These are phyloP conservation scores for Apocrypta bakeri DNA, from an alignment of 1,140 invertebrate genomes.

Conservation along the genomic window DNA sequence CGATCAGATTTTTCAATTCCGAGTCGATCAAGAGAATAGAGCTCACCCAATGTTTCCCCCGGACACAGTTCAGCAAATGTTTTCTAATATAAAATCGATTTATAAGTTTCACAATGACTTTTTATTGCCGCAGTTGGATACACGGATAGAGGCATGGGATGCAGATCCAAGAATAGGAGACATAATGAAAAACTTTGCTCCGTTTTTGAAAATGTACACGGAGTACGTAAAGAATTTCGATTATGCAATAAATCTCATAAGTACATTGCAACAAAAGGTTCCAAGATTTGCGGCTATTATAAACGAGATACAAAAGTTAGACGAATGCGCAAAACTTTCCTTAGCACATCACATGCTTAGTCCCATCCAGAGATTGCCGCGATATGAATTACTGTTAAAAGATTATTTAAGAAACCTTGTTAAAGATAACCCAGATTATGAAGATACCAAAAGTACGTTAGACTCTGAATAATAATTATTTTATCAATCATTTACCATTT, in stretches of 20 bases:
- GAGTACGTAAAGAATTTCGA: constrained; percentile 84
- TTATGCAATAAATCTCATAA: constrained; percentile 78
- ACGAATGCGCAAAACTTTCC: constrained; percentile 79
- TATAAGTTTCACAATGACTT: constrained; percentile 81
- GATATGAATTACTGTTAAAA: constrained; percentile 81
- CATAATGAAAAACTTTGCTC: constrained; percentile 84
- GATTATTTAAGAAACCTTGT: constrained; percentile 80
- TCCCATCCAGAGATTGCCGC: constrained; percentile 84
- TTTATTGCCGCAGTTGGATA: constrained; percentile 79
- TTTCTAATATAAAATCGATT: constrained; percentile 75
- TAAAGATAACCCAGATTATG: constrained; percentile 78
- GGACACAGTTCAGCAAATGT: constrained; percentile 69
- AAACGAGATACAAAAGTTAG: constrained; percentile 80
- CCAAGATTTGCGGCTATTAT: constrained; percentile 78
- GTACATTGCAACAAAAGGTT: constrained; percentile 78
- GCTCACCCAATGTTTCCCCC: constrained; percentile 73
- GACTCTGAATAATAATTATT: background rate
- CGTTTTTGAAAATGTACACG: constrained; percentile 85
- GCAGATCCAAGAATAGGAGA: constrained; percentile 80
- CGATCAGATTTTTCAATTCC: constrained; percentile 79
- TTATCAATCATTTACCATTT: background rate
- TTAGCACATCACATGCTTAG: constrained; percentile 85
- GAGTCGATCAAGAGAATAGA: constrained; percentile 72
- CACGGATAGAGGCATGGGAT: constrained; percentile 79
- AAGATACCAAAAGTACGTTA: constrained; percentile 77